These are phyloP conservation scores for Yasuhikotakia modesta DNA, from an alignment of 2,797 vertebrate genomes.

Conservation along the genomic window DNA sequence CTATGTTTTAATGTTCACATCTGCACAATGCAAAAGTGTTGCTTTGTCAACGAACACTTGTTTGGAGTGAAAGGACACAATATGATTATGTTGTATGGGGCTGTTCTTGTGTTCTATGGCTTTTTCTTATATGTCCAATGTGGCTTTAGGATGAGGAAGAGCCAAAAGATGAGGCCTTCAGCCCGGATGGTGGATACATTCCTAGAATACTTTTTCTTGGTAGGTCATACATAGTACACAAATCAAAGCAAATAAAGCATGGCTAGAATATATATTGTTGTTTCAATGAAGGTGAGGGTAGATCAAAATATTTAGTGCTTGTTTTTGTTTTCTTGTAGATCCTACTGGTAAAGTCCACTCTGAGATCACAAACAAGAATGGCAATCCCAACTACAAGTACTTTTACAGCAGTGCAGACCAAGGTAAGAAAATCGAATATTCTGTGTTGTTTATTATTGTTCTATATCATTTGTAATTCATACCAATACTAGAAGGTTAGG, in stretches of 20 bases:
- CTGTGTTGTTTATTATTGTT: not conserved
- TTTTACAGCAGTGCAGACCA: slow-evolving; percentile 96
- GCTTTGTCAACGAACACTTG: no score
- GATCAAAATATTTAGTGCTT: not conserved
- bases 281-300: not conserved
- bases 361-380: slow-evolving; percentile 92
- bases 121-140: slow-evolving; percentile 22
- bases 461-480: not conserved
- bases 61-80: no score
- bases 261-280: not conserved
- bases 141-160: slow-evolving; percentile 92
- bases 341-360: slow-evolving; percentile 89
- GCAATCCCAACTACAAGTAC: slow-evolving; percentile 98
- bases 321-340: slow-evolving; percentile 72
- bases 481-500: not conserved
- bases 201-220: slow-evolving; percentile 97
- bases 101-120: not conserved
- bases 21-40: no score
- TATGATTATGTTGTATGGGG: not conserved
- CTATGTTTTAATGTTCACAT: no score
- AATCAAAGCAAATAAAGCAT: slow-evolving; percentile 3
- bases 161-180: slow-evolving; percentile 90
- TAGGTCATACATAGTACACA: slow-evolving; percentile 63
- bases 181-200: slow-evolving; percentile 96
- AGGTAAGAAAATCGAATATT: slow-evolving; percentile 73